Evolutionary conservation across 2,797 vertebrate species (phyloP).

Genomic region (Protonibea diacanthus): DNA sequence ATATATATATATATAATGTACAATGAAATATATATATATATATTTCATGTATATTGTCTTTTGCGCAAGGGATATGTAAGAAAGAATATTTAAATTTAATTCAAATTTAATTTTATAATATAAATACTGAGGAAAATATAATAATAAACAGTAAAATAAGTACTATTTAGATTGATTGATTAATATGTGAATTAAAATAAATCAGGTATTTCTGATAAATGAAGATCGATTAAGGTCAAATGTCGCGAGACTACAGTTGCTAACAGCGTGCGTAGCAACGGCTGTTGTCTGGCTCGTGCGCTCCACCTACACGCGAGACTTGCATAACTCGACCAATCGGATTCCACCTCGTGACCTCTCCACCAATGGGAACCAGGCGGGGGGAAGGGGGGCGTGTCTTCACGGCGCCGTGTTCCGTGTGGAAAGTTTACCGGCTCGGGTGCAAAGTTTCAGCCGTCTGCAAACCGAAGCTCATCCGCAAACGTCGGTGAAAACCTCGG

Average conservation of each 20-base stretch:
- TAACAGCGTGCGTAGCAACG: slow-evolving; percentile 78
- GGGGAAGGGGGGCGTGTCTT: slow-evolving; percentile 60
- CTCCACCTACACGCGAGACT: slow-evolving; percentile 41
- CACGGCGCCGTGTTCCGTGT: slow-evolving; percentile 88
- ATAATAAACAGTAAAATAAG: too few species aligned
- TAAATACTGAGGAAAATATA: too few species aligned
- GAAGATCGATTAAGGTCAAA: not conserved
- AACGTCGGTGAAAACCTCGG: slow-evolving; percentile 20
- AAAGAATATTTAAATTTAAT: too few species aligned
- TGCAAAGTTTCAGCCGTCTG: slow-evolving; percentile 98
- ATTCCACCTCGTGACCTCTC: not conserved
- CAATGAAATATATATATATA: too few species aligned
- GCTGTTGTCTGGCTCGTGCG: slow-evolving; percentile 35
- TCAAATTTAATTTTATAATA: too few species aligned
- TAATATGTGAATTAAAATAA: not conserved
- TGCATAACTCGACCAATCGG: slow-evolving; percentile 49
- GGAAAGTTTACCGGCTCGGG: slow-evolving; percentile 96
- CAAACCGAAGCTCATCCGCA: slow-evolving; percentile 81
- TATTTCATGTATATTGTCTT: too few species aligned
- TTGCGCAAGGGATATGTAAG: too few species aligned
- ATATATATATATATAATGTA: too few species aligned
- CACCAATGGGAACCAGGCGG: slow-evolving; percentile 55
- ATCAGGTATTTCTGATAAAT: not conserved
- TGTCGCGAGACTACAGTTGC: slow-evolving; percentile 55
- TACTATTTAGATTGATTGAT: too few species aligned